Evolutionary conservation across 2,797 vertebrate species (phyloP), one percentile per base, ranked within the genome.

Genomic region (Crypturellus tataupa): DNA sequence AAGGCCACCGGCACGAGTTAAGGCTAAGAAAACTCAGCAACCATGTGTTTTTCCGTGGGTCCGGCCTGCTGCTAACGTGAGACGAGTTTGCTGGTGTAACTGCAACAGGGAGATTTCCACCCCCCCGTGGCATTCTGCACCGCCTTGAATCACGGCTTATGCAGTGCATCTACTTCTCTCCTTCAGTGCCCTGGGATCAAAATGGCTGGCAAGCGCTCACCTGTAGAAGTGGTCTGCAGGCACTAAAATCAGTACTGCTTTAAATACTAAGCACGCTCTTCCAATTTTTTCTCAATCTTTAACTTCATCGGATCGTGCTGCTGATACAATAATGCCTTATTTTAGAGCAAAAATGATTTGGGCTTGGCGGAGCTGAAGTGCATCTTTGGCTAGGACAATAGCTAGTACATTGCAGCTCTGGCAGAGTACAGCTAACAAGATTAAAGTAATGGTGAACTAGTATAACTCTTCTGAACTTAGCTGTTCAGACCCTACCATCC

Each of bases 151-250:
- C 82, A 79, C 64, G 58, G 65, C 33, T 83, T 77, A 58, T 35
- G 33, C 85, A 92, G 65, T 60, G 76, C 53, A 35, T 75, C 62
- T 71, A 39, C 82, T 79, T 94, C 64, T 67, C 63, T 88, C 46
- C 91, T 85, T 92, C 35, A 31, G 20, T 89, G 85, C 79, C n/a
- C 65, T 51, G 59, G 62, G 20, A 72, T 91, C 67, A 69, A 81
- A 94, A 87, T 67, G 87, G 67, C 64, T 95, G 78, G 67, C 47
- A 90, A 90, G 42, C 63, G 58, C 70, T 95, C 88, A 91, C 88
- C 80, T 94, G 75, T 79, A 65, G 82, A 46, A 86, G 39, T 18
- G 37, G 47, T 39, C 81, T 93, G 78, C 71, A 24, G 7, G 44
- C 39, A 15, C 39, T 42, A 46, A 11, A 37, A 35, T 33, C 24